Evolutionary conservation across 2,888 invertebrate genomes (phyloP).

Genomic region (Lamellibrachia satsuma): DNA sequence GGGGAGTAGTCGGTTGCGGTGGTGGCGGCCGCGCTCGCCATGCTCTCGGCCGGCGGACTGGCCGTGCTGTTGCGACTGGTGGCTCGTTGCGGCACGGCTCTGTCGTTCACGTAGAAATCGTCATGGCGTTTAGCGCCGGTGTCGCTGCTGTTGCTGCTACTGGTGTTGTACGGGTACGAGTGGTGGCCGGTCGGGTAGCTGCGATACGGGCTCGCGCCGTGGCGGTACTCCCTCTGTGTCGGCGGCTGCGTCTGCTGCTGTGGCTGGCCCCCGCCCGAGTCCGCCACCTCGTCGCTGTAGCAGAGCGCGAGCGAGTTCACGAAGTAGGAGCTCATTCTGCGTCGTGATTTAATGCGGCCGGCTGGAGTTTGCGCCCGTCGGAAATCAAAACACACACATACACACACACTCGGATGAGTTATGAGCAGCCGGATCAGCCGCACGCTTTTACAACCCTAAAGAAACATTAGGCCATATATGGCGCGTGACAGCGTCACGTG

Average conservation of each 20-base stretch:
- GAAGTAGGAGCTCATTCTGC: conserved; percentile 40
- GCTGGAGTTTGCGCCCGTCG: neutral
- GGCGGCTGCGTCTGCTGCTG: neutral
- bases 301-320: conserved; percentile 39
- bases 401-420: conserved; percentile 35
- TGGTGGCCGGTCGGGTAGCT: conserved; percentile 25
- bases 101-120: neutral
- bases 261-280: conserved; percentile 29
- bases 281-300: conserved; percentile 35
- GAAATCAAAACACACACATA: conserved; percentile 20
- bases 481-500: conserved; percentile 35
- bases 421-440: conserved; percentile 32
- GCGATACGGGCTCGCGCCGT: conserved; percentile 25
- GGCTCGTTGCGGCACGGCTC: neutral
- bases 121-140: neutral
- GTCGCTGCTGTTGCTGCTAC: neutral
- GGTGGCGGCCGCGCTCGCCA: conserved; percentile 14
- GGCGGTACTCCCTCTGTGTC: conserved; percentile 17
- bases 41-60: conserved; percentile 22
- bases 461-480: conserved; percentile 43
- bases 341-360: conserved; percentile 23
- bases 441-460: conserved; percentile 42
- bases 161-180: conserved; percentile 18
- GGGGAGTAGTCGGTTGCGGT: neutral
- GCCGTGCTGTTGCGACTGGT: neutral